Evolutionary conservation across 2,797 vertebrate species (phyloP).

Genomic region (Lepilemur ruficaudatus): DNA sequence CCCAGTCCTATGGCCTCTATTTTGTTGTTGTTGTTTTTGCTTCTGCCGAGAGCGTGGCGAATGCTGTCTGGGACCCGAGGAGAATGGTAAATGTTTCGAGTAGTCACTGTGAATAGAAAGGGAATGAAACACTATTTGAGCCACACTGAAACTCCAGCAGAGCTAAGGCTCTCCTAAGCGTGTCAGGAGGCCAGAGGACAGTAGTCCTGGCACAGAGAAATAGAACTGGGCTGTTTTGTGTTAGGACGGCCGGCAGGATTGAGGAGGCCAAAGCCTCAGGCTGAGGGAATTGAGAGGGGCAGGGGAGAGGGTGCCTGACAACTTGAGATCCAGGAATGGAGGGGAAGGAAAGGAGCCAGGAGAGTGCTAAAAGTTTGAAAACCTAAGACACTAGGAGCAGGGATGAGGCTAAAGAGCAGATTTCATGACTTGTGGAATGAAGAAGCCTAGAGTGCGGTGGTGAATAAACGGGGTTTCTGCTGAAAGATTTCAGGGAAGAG

Average conservation of each 20-base stretch:
- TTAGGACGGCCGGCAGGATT: neutral
- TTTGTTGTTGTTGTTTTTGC: neutral
- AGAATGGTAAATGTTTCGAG: neutral
- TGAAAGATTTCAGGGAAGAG: neutral
- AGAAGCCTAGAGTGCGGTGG: neutral
- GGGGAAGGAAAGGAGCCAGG: neutral
- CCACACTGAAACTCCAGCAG: neutral
- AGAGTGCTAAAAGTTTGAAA: neutral
- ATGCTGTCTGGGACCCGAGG: neutral
- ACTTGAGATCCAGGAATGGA: neutral
- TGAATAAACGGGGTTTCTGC: neutral
- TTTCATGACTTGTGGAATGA: neutral
- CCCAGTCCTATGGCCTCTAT: neutral
- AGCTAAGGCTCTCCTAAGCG: neutral
- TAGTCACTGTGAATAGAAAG: neutral
- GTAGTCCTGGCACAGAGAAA: neutral
- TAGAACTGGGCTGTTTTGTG: neutral
- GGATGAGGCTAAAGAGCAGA: neutral
- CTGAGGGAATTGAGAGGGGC: neutral
- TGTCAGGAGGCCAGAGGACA: neutral
- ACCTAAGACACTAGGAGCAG: neutral
- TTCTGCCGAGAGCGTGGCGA: neutral
- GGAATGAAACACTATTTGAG: neutral
- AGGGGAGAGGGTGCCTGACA: neutral
- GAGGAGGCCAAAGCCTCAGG: neutral